Conservation (phyloP, 1,140 invertebrate genomes). For the Lerema accius region DNA sequence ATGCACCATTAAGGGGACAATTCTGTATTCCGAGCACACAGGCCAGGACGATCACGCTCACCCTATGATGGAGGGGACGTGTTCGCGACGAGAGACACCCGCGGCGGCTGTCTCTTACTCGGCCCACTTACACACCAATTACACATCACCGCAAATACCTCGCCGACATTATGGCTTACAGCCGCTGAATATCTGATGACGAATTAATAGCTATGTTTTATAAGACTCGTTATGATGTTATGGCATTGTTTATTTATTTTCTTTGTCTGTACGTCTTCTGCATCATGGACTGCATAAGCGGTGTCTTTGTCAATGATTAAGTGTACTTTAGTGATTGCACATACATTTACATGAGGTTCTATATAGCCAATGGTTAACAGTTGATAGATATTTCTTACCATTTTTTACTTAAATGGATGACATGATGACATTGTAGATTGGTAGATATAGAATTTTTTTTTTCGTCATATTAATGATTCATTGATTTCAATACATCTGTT, state of each 20-base stretch:
- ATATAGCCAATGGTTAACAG: too few species aligned
- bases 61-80: slow-evolving; percentile 44
- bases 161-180: slow-evolving; percentile 46
- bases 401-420: too few species aligned
- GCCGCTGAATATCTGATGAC: slow-evolving; percentile 43
- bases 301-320: too few species aligned
- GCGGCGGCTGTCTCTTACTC: slow-evolving; percentile 24
- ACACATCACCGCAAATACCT: slow-evolving; percentile 39
- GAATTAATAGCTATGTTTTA: slow-evolving; percentile 30
- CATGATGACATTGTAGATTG: too few species aligned
- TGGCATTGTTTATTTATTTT: slow-evolving; percentile 20
- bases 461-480: background rate
- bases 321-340: too few species aligned
- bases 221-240: slow-evolving; percentile 9
- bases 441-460: too few species aligned
- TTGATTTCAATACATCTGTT: too few species aligned
- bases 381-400: too few species aligned
- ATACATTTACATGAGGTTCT: too few species aligned
- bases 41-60: slow-evolving; percentile 34
- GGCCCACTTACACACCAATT: slow-evolving; percentile 42
- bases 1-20: slow-evolving; percentile 41
- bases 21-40: slow-evolving; percentile 53
- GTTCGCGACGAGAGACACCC: slow-evolving; percentile 47
- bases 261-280: background rate
- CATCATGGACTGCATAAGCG: background rate